A percentile compares a stretch with the other conserved stretches of the same genome.
These are phyloP conservation scores for Ptilonorhynchus violaceus DNA, from an alignment of 2,113 vertebrate genomes.

Conservation along the genomic window DNA sequence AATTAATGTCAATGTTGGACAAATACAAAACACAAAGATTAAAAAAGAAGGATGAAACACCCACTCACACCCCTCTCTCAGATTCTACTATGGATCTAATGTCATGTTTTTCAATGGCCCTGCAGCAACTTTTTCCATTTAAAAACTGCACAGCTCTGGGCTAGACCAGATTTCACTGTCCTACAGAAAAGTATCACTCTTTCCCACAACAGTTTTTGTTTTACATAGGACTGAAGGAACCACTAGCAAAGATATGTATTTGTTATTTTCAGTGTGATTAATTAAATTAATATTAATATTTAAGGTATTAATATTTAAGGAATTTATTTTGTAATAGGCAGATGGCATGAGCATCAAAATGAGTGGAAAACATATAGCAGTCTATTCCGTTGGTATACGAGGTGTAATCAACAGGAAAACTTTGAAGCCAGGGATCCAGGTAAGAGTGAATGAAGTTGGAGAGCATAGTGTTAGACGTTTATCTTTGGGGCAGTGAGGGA, in stretches of 20 bases:
- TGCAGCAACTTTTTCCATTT: not conserved
- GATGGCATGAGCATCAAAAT: not conserved
- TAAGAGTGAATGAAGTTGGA: not conserved
- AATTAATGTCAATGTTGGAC: not conserved
- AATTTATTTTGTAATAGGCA: not conserved
- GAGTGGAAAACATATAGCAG: not conserved
- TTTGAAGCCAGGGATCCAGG: not conserved
- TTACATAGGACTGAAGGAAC: not conserved
- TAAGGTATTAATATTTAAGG: not conserved
- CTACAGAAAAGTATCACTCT: not conserved
- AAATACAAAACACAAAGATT: not conserved
- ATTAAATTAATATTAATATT: not conserved
- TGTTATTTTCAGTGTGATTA: not conserved
- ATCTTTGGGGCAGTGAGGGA: not conserved
- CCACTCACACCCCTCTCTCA: accelerated
- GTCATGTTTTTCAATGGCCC: not conserved
- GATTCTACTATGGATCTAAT: not conserved
- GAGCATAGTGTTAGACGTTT: not conserved
- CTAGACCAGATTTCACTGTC: not conserved
- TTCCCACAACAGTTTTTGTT: not conserved
- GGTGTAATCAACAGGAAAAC: not conserved
- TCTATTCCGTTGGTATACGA: not conserved
- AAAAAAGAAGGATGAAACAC: not conserved
- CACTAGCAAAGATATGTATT: not conserved
- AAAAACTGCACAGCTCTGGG: not conserved